These are phyloP conservation scores for Prorops nasuta DNA, from an alignment of 1,140 invertebrate species.

Conservation along the genomic window DNA sequence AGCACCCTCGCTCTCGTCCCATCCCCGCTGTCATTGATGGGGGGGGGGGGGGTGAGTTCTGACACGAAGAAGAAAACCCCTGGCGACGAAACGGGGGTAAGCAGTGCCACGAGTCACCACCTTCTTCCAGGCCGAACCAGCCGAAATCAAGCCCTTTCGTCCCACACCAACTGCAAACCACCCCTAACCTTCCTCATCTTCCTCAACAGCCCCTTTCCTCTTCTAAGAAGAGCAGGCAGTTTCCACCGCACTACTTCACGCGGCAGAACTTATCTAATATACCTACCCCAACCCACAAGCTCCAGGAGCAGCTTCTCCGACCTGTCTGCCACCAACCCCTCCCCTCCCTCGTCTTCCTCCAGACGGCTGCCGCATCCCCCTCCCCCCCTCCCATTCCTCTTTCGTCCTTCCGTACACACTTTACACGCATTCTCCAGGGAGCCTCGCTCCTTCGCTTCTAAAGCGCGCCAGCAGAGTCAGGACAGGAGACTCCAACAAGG, in stretches of 20 bases:
- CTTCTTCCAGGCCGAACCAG: too few species aligned
- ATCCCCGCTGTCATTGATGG: too few species aligned
- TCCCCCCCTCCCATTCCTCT: conserved; percentile 14
- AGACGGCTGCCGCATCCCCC: neutral
- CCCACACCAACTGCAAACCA: too few species aligned
- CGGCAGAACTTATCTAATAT: conserved; percentile 45
- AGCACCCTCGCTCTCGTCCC: too few species aligned
- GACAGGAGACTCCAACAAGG: too few species aligned
- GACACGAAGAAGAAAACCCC: conserved; percentile 30
- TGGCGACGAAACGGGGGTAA: too few species aligned
- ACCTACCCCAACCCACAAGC: conserved; percentile 22
- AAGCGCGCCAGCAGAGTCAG: neutral
- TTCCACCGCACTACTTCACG: conserved; percentile 30
- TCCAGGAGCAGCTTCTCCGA: conserved; percentile 20
- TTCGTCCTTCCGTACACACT: conserved; percentile 13
- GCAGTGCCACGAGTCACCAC: conserved; percentile 18
- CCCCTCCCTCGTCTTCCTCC: too few species aligned
- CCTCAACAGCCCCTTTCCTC: too few species aligned
- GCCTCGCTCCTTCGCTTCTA: neutral
- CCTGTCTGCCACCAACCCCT: conserved; percentile 11
- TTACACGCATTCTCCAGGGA: conserved; percentile 14
- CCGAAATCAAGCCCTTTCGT: too few species aligned
- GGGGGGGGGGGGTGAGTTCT: conserved; percentile 21
- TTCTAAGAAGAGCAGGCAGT: conserved; percentile 23
- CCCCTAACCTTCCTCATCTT: too few species aligned